Percentiles rank a stretch among this genome's conserved stretches.
Evolutionary conservation across 64 coral and sea anemone genomes (phyloP).

Genomic region (Stylophora pistillata): DNA sequence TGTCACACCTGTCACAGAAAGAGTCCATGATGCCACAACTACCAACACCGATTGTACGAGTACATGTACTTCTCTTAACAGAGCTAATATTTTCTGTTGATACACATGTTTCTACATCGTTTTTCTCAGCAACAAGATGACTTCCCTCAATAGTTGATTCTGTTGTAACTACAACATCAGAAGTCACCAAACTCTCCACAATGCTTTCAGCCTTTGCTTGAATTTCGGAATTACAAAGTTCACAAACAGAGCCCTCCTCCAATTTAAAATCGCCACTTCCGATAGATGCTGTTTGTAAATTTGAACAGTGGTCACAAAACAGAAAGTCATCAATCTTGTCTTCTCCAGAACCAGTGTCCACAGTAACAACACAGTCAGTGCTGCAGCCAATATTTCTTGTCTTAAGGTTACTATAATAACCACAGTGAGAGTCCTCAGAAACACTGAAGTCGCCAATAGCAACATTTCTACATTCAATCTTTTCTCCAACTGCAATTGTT

Average conservation of each 20-base stretch:
- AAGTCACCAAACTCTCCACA: neutral
- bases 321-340: neutral
- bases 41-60: slow-evolving; percentile 53
- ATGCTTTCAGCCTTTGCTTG: neutral
- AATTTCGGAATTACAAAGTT: slow-evolving; percentile 5
- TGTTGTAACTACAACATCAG: neutral
- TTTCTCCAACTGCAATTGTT: slow-evolving; percentile 65
- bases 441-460: slow-evolving; percentile 50
- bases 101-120: slow-evolving; percentile 12
- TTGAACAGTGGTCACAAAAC: slow-evolving; percentile 26
- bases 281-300: slow-evolving; percentile 9
- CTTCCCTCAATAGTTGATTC: neutral
- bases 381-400: slow-evolving; percentile 65
- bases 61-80: neutral
- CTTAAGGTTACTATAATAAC: slow-evolving; percentile 50
- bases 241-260: neutral
- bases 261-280: neutral
- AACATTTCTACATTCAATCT: slow-evolving; percentile 42
- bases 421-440: slow-evolving; percentile 23
- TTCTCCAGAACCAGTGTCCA: slow-evolving; percentile 29
- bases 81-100: neutral
- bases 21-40: slow-evolving; percentile 58
- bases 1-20: slow-evolving; percentile 58
- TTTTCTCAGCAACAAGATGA: neutral
- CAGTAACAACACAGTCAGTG: slow-evolving; percentile 11